Conservation (phyloP, 2,888 invertebrate species). For the Epinotia demarniana region DNA sequence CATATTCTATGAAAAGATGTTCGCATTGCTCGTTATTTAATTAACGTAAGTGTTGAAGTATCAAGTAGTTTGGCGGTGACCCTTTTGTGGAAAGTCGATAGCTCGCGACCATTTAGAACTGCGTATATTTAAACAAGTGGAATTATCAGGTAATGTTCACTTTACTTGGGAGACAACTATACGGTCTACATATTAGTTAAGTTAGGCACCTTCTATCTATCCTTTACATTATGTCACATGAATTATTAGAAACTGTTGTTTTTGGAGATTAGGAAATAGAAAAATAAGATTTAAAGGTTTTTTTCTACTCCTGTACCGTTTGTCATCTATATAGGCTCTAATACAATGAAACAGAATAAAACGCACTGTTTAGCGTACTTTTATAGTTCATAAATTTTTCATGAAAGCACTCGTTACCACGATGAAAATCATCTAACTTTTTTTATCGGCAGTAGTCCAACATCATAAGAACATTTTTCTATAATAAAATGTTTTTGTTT, state of each 20-base stretch:
- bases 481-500: no score
- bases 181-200: not conserved
- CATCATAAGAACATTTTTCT: no score
- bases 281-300: not conserved
- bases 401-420: no score
- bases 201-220: not conserved
- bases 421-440: no score
- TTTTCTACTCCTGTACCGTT: not conserved
- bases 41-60: conserved; percentile 51
- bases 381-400: no score
- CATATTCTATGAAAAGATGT: conserved; percentile 59
- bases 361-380: no score
- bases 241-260: not conserved
- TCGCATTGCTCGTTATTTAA: conserved; percentile 53
- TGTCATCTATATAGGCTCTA: no score
- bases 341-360: no score
- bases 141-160: not conserved
- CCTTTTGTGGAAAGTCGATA: conserved; percentile 29
- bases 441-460: no score
- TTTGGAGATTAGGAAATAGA: not conserved
- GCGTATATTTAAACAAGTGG: not conserved
- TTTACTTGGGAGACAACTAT: not conserved
- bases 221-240: not conserved
- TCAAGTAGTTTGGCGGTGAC: conserved; percentile 27
- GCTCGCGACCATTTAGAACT: not conserved